Conservation (phyloP, 2,888 invertebrate species). For the Dryomyza anilis region DNA sequence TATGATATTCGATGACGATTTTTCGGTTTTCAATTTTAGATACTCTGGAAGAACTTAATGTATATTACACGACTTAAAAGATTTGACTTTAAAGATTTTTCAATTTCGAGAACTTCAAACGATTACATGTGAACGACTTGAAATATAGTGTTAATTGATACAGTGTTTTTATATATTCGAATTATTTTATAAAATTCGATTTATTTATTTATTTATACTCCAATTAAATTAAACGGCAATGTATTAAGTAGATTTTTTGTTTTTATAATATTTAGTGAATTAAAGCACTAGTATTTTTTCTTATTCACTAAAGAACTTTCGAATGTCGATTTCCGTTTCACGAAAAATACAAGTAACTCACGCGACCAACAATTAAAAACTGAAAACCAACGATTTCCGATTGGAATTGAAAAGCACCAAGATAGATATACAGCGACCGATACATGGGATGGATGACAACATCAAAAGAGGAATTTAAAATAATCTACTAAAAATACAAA, state of each 20-base stretch:
- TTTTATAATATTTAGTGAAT: too few species aligned
- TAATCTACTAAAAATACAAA: constrained; percentile 8
- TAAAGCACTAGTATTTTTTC: too few species aligned
- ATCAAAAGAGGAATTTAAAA: constrained; percentile 4
- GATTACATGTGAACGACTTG: too few species aligned
- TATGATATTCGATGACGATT: too few species aligned
- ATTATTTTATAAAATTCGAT: not conserved
- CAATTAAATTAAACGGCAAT: too few species aligned
- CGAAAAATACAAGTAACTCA: constrained; percentile 8
- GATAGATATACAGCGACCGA: not conserved
- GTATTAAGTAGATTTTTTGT: not conserved
- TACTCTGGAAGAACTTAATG: too few species aligned
- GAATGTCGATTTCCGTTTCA: not conserved
- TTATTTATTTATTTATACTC: not conserved
- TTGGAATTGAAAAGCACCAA: constrained; percentile 14
- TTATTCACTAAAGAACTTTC: not conserved
- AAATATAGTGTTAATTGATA: too few species aligned
- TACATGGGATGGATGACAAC: not conserved
- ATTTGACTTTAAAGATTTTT: too few species aligned
- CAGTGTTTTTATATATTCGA: too few species aligned
- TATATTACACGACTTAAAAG: too few species aligned
- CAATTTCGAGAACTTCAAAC: too few species aligned
- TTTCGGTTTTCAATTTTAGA: too few species aligned
- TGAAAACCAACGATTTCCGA: constrained; percentile 25
- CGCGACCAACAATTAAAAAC: constrained; percentile 29